phyloP scores from a whole-genome alignment of 2,113 vertebrate species.

The Pelecanus crispus region DNA sequence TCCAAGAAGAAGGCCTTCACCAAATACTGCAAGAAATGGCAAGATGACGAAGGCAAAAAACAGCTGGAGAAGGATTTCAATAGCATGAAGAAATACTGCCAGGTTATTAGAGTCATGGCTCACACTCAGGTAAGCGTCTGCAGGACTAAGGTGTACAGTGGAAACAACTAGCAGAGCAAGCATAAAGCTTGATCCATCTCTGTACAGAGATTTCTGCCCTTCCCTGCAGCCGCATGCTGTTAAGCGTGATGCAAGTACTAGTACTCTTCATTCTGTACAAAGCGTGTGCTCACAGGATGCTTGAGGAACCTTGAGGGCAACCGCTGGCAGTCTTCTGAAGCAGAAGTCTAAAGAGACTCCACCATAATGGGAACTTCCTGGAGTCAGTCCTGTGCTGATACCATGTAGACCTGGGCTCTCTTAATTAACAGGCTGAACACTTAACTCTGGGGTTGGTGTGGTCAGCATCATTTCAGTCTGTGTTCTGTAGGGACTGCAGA shows the following conservation, averaged over 20 bases:
- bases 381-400: neutral
- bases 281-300: neutral
- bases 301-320: neutral
- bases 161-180: neutral
- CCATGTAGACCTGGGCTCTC: rapidly evolving
- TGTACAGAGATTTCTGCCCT: neutral
- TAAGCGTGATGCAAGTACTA: neutral
- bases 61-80: slow-evolving; percentile 96
- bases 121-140: slow-evolving; percentile 89
- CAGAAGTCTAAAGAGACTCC: neutral
- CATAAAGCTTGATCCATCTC: neutral
- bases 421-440: neutral
- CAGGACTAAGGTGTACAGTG: neutral
- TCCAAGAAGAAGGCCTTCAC: slow-evolving; percentile 99
- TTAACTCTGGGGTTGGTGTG: neutral
- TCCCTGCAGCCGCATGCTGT: neutral
- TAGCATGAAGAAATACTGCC: slow-evolving; percentile 98
- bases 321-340: neutral
- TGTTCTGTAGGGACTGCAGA: rapidly evolving
- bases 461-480: neutral
- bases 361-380: neutral
- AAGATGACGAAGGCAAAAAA: slow-evolving; percentile 97
- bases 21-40: slow-evolving; percentile 99
- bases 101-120: slow-evolving; percentile 89
- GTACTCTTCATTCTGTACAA: neutral